Base-by-base conservation (phyloP, 1,140 invertebrate genomes). In the Agrypnia vestita region DNA sequence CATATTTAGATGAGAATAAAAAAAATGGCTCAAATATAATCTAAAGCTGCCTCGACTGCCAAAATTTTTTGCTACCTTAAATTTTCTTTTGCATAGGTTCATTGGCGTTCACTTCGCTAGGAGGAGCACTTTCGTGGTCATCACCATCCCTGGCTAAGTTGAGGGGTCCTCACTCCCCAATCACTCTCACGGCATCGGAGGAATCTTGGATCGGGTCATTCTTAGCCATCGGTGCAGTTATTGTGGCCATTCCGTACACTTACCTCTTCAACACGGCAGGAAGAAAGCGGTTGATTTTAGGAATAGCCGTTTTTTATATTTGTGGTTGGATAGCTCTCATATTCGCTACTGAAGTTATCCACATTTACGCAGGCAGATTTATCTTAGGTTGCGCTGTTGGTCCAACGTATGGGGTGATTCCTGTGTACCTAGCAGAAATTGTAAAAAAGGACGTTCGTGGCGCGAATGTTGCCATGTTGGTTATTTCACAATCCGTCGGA, bases 401-500 rank as follows among this genome's bases (percentile, higher is more conserved):
- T 35, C 82, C 82, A 9, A 83, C 82, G 17, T 83, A 73, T 53
- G 82, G 82, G 10, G 62, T 80, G 3, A 79, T 83, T 21, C 82
- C 82, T 4, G 76, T 61, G 3, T 94, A 93, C 82, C 88, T 93
- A 44, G 91, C 91, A 7, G 92, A 93, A 85, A 91, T 92, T 25
- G 90, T 92, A 0, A 90, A 91, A 21, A 90, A 91, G 44, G 86
- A 90, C 3, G 89, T 92, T 12, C 85, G 93, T 46, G 93, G 93
- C 9, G 84, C 89, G 1, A 85, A 92, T n/a, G 92, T 92, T 0
- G 91, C 92, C n/a, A 87, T 93, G 4, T 90, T 91, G 11, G 91
- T 93, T 25, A 87, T 91, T 1, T 88, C 92, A 82, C 92, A 93
- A 4, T 92, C 92, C 0, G 86, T 92, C 13, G 87, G 91, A 4